Conservation (phyloP, 2,888 invertebrate genomes). For the Ichneumoninae sp. region DNA sequence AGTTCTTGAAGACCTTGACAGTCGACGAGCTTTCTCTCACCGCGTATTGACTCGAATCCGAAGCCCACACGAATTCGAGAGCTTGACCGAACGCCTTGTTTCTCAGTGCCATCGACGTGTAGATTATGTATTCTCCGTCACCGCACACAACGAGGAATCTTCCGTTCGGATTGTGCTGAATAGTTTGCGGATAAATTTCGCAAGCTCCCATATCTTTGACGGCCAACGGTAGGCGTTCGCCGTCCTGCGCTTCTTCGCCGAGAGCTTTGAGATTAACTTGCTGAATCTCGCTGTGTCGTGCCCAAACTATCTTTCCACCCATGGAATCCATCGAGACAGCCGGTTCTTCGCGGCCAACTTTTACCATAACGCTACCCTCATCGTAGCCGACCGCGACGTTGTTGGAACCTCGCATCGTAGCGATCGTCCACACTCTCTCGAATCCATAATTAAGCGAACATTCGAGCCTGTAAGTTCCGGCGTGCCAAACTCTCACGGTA, state of each 20-base stretch:
- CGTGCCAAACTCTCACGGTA: slow-evolving; percentile 99
- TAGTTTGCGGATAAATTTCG: slow-evolving; percentile 99
- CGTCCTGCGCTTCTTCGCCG: slow-evolving; percentile 87
- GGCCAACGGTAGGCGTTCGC: slow-evolving; percentile 90
- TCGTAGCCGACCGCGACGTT: slow-evolving; percentile 99
- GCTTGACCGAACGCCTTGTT: slow-evolving; percentile 99
- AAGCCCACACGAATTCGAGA: slow-evolving; percentile 99
- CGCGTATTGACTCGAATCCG: slow-evolving; percentile 97
- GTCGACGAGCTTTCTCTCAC: slow-evolving; percentile 95
- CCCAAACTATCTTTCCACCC: slow-evolving; percentile 99
- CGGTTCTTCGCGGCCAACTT: slow-evolving; percentile 99
- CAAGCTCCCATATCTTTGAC: slow-evolving; percentile 99
- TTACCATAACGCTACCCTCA: slow-evolving; percentile 97
- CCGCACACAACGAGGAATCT: slow-evolving; percentile 98
- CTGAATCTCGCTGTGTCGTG: slow-evolving; percentile 98
- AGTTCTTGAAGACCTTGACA: slow-evolving; percentile 98
- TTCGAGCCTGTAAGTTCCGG: slow-evolving; percentile 98
- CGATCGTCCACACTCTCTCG: slow-evolving; percentile 99
- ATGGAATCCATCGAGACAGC: slow-evolving; percentile 99
- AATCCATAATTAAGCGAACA: slow-evolving; percentile 99
- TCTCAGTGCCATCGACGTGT: slow-evolving; percentile 99
- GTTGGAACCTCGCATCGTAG: slow-evolving; percentile 96
- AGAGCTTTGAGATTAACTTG: slow-evolving; percentile 96
- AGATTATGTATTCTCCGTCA: slow-evolving; percentile 99
- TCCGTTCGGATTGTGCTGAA: slow-evolving; percentile 99